Base-by-base conservation (phyloP, 64 coral and sea anemone genomes). In the Stichodactyla helianthus region DNA sequence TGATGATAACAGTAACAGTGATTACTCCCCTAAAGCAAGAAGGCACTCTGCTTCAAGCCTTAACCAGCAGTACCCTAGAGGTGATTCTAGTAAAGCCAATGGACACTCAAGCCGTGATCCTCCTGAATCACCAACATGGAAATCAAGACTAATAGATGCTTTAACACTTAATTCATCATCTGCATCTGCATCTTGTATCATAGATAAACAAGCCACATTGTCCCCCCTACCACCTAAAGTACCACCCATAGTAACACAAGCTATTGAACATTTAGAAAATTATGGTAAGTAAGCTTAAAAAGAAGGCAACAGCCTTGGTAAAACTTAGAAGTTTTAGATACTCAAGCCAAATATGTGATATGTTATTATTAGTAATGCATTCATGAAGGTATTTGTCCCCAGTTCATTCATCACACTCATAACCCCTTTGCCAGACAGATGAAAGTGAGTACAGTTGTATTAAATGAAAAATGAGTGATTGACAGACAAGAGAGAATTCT, bases 131-230 rank as follows among this genome's bases (percentile, higher is more conserved):
- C 84, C 91, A 44, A 93, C 68, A 76, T 96, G 94, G 94, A 96
- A 96, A 64, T 93, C 94, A 84, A 86, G 94, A 59, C 86, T 96
- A 71, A 96, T 96, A 82, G 94, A 96, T 62, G 94, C 94, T 26
- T 14, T 96, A 77, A 93, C 94, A 79, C 89, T 96, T 26, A 54
- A 92, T 82, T 96, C 94, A 71, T 93, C 94, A 10, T 96, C 94
- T 52, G 91, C 91, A 16, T 93, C 94, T 6, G 91, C 94, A 88
- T 93, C 94, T 16, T 96, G 90, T 85, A 79, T 96, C 19, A 88
- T 96, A 81, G 94, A 93, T 52, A 96, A 77, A 80, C 83, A 96
- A 84, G 71, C 79, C 6, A 64, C 71, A n/a, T 71, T 96, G 8
- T 60, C 54, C 26, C 88, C 88, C 31, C 62, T 59, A 54, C 71